Evolutionary conservation across 2,113 vertebrate species (phyloP).

Genomic region (Corvus hawaiiensis): DNA sequence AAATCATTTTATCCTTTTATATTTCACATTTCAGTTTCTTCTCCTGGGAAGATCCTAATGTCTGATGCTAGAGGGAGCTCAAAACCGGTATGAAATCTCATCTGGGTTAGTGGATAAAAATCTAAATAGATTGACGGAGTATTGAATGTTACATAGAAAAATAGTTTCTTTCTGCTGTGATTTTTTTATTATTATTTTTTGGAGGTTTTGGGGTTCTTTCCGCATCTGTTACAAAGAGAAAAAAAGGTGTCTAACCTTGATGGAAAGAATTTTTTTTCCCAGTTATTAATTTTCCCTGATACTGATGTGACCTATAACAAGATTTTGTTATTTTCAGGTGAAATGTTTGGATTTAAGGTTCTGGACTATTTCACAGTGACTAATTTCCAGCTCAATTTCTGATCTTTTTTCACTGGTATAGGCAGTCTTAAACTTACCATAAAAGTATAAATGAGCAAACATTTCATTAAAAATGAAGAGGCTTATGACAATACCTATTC

Average conservation of each 20-base stretch:
- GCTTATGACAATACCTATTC: constrained; percentile 68
- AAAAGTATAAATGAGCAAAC: constrained; percentile 71
- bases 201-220: not conserved
- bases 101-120: not conserved
- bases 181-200: not conserved
- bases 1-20: not conserved
- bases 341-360: constrained; percentile 47
- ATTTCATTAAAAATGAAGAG: constrained; percentile 73
- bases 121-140: not conserved
- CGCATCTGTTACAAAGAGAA: not conserved
- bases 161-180: not conserved
- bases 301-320: not conserved
- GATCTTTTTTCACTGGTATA: constrained; percentile 52
- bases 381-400: constrained; percentile 53
- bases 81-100: not conserved
- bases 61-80: not conserved
- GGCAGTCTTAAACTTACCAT: constrained; percentile 53
- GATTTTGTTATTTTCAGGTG: not conserved
- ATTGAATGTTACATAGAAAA: not conserved
- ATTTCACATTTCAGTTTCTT: not conserved
- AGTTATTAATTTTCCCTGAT: not conserved
- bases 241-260: not conserved
- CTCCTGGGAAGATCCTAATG: not conserved
- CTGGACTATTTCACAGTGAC: constrained; percentile 56
- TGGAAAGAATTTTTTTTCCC: not conserved